These are phyloP conservation scores for Elephantulus edwardii DNA, from an alignment of 2,113 vertebrate species.

Conservation along the genomic window DNA sequence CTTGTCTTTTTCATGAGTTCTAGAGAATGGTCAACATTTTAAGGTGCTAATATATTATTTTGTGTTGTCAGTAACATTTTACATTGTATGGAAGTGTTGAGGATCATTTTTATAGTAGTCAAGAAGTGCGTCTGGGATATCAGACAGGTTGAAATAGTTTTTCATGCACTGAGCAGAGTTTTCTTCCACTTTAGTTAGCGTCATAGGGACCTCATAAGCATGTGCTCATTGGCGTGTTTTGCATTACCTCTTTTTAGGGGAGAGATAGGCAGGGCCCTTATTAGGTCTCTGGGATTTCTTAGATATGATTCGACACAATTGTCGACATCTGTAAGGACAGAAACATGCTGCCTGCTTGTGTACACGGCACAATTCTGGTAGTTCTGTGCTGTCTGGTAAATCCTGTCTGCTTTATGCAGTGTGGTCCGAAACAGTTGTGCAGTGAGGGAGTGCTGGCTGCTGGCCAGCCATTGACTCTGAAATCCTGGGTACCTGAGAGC, in stretches of 20 bases:
- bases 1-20: constrained; percentile 35
- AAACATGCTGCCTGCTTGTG: constrained; percentile 81
- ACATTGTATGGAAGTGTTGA: constrained; percentile 42
- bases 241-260: background rate
- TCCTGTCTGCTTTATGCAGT: constrained; percentile 87
- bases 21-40: constrained; percentile 49
- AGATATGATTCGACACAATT: constrained; percentile 76
- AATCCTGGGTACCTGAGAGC: constrained; percentile 92
- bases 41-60: constrained; percentile 27
- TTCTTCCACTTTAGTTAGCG: constrained; percentile 20
- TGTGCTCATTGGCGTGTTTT: constrained; percentile 71
- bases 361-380: constrained; percentile 83
- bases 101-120: constrained; percentile 3
- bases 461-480: constrained; percentile 91
- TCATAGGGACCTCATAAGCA: constrained; percentile 50
- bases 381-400: constrained; percentile 85
- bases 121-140: constrained; percentile 20
- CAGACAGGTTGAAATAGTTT: constrained; percentile 33
- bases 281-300: constrained; percentile 60
- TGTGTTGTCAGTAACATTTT: background rate
- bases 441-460: constrained; percentile 88
- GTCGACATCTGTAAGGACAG: constrained; percentile 77
- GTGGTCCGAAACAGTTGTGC: constrained; percentile 84
- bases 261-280: constrained; percentile 23
- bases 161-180: constrained; percentile 51